Evolutionary conservation across 1,140 invertebrate species (phyloP), one percentile per base, ranked within the genome.

Genomic region (Hypsibius dujardini): DNA sequence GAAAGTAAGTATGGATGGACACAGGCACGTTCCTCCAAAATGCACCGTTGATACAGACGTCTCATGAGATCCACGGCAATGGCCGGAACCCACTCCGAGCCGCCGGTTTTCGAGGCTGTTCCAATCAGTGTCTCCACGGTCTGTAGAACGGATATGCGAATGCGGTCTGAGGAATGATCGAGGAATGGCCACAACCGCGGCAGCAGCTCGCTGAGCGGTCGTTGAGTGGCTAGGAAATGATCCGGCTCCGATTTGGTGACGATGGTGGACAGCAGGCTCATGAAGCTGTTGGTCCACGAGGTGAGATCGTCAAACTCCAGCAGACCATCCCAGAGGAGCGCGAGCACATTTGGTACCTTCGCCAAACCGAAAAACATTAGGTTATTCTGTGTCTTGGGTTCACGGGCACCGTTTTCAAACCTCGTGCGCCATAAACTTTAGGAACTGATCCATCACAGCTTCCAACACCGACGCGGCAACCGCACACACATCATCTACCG

Each of bases 121-220:
- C 88, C 46, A 1, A 80, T 73, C 1, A 95, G 79, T 0, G 90
- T 93, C 15, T 85, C 79, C 1, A 97, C 79, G 0, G 93, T 95
- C 76, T 90, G 85, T 0, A 96, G 78, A 0, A 90, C 89, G 0
- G 91, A 90, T 75, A 87, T 87, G 14, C 93, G 84, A 1, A 98
- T 93, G 28, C 87, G 88, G 14, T 87, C 87, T 71, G 90, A 90
- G 71, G 86, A 88, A 78, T 98, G 93, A 75, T 86, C 86, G 0
- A 97, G 82, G 81, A 96, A 95, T 12, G 92, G 90, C 89, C 90
- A 96, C 0, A 95, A 81, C 47, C 91, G 82, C 1, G 91, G 90
- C 67, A 95, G 84, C 2, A 84, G 87, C 81, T 78, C 85, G 80
- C 70, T 81, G 75, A 79, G 75, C 47, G 74, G 70, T 42, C 14